phyloP scores from a whole-genome alignment of 2,113 vertebrate genomes.

The Microcebus lehilahytsara region DNA sequence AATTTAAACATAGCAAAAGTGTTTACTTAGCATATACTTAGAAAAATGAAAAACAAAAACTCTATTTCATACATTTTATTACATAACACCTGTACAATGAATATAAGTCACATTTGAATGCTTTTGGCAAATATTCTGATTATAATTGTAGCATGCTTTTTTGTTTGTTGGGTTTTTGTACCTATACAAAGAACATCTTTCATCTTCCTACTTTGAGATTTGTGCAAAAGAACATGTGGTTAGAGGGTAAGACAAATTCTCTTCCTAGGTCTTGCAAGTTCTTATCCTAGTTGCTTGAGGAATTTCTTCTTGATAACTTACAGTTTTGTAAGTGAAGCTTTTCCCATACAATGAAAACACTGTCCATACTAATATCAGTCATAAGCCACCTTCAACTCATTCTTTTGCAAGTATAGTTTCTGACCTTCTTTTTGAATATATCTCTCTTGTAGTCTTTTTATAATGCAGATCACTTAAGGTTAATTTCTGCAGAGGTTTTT shows the following conservation, averaged over 20 bases:
- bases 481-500: neutral
- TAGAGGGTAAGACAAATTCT: neutral
- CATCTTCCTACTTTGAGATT: neutral
- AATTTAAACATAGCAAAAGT: neutral
- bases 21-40: neutral
- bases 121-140: neutral
- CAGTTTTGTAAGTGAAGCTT: neutral
- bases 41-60: conserved; percentile 1
- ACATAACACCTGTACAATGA: neutral
- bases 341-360: neutral
- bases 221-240: neutral
- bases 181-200: neutral
- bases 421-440: neutral
- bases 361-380: neutral
- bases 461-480: neutral
- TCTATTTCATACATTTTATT: neutral
- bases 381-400: neutral
- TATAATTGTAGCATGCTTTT: neutral
- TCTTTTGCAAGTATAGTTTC: neutral
- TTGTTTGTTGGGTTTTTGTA: neutral
- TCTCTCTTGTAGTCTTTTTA: neutral
- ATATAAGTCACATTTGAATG: neutral
- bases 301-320: conserved; percentile 1
- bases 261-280: neutral
- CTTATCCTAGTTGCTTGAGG: neutral